These are phyloP conservation scores for Gyrodactylus salaris DNA, from an alignment of 1,140 invertebrate genomes.

Conservation along the genomic window DNA sequence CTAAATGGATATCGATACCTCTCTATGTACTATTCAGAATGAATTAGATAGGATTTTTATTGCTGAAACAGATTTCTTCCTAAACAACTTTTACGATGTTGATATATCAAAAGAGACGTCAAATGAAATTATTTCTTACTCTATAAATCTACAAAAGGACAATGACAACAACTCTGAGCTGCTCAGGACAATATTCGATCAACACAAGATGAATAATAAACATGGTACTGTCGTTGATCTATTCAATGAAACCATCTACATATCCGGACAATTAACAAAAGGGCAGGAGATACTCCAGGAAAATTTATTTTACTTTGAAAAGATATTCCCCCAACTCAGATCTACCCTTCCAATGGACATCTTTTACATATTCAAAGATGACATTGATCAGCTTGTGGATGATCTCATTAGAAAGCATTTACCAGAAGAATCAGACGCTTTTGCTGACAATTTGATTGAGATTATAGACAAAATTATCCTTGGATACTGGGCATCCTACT, in stretches of 20 bases:
- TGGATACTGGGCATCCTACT: too few species aligned
- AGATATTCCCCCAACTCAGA: too few species aligned
- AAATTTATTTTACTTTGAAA: background rate
- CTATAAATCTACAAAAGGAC: background rate
- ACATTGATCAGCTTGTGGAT: background rate
- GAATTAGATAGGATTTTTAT: background rate
- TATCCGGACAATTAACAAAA: background rate
- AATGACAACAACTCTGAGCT: background rate
- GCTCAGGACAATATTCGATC: background rate
- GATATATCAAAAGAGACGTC: background rate
- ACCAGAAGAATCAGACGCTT: background rate
- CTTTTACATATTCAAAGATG: background rate
- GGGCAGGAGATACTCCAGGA: too few species aligned
- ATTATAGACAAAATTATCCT: too few species aligned
- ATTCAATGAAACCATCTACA: background rate
- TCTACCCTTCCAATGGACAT: background rate
- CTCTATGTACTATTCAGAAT: background rate
- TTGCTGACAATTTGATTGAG: too few species aligned
- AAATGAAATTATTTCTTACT: background rate
- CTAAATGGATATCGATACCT: background rate
- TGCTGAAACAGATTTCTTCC: background rate
- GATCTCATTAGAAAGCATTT: background rate
- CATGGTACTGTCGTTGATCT: background rate
- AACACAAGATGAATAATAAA: background rate
- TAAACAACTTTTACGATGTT: background rate